Evolutionary conservation across 2,888 invertebrate genomes (phyloP).

Genomic region (Chelonus formosanus): DNA sequence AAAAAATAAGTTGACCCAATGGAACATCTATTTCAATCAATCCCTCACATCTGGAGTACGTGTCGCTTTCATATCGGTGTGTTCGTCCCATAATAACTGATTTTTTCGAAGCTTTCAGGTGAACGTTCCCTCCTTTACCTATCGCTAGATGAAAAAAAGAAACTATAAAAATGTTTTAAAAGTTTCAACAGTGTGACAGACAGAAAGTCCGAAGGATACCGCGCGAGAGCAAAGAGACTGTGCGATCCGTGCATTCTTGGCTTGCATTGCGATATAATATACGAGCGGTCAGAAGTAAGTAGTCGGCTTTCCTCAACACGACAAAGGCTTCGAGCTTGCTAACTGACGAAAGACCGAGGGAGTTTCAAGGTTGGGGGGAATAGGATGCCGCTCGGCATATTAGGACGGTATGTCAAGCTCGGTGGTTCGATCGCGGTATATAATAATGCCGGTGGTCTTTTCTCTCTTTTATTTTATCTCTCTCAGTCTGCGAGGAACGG

Average conservation of each 20-base stretch:
- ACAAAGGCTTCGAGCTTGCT: constrained; percentile 52
- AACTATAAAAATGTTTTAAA: constrained; percentile 27
- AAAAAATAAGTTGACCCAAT: too few species aligned
- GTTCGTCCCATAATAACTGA: too few species aligned
- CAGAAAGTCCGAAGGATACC: constrained; percentile 31
- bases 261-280: constrained; percentile 61
- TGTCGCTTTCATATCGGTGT: too few species aligned
- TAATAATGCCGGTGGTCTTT: constrained; percentile 50
- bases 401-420: constrained; percentile 60
- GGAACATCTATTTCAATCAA: too few species aligned
- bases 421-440: constrained; percentile 43
- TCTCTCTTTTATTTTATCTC: constrained; percentile 22
- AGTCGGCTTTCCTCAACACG: constrained; percentile 58
- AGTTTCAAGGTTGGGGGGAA: constrained; percentile 32
- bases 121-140: background rate
- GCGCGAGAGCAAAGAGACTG: constrained; percentile 38
- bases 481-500: constrained; percentile 23
- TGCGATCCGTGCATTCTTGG: constrained; percentile 45
- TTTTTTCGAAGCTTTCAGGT: too few species aligned
- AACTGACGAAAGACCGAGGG: constrained; percentile 34
- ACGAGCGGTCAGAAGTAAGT: constrained; percentile 57
- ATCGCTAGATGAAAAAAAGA: constrained; percentile 14
- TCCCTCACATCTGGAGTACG: too few species aligned
- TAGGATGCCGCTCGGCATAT: constrained; percentile 57
- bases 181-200: constrained; percentile 26